Conservation (phyloP, 2,113 vertebrate genomes). For the Sander lucioperca region DNA sequence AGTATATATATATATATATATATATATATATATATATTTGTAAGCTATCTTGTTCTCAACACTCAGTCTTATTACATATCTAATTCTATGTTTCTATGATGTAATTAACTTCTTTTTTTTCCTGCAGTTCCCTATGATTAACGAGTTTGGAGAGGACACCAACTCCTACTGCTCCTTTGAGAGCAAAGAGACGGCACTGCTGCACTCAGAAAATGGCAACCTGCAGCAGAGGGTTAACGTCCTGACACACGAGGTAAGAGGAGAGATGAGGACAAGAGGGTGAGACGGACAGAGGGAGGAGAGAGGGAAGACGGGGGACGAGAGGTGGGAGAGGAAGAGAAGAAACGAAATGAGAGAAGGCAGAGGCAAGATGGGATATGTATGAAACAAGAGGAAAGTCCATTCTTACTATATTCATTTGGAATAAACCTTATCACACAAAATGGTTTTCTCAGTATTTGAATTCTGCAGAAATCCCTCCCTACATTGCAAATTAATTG, state of each 20-base stretch:
- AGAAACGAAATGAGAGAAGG: neutral
- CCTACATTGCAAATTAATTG: slow-evolving; percentile 46
- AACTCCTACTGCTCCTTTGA: slow-evolving; percentile 89
- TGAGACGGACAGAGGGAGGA: neutral
- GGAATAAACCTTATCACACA: slow-evolving; percentile 7
- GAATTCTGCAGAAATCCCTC: slow-evolving; percentile 31
- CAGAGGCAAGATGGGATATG: neutral
- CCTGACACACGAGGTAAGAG: slow-evolving; percentile 93
- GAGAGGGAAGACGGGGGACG: neutral
- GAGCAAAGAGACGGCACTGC: slow-evolving; percentile 92
- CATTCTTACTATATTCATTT: neutral
- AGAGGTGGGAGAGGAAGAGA: too few relatives aligned
- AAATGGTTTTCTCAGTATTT: neutral
- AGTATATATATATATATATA: neutral
- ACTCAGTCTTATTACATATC: neutral
- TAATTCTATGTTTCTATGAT: neutral
- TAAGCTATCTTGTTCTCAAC: neutral
- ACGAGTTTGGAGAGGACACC: slow-evolving; percentile 92
- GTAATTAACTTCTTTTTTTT: neutral
- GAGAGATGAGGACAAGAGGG: neutral
- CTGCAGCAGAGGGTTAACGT: slow-evolving; percentile 94
- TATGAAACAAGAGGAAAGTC: neutral
- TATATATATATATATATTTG: too few relatives aligned
- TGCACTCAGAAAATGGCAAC: slow-evolving; percentile 94
- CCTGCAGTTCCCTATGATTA: slow-evolving; percentile 92